Conservation (phyloP, 2,113 vertebrate species). For the Dasyornis broadbenti region DNA sequence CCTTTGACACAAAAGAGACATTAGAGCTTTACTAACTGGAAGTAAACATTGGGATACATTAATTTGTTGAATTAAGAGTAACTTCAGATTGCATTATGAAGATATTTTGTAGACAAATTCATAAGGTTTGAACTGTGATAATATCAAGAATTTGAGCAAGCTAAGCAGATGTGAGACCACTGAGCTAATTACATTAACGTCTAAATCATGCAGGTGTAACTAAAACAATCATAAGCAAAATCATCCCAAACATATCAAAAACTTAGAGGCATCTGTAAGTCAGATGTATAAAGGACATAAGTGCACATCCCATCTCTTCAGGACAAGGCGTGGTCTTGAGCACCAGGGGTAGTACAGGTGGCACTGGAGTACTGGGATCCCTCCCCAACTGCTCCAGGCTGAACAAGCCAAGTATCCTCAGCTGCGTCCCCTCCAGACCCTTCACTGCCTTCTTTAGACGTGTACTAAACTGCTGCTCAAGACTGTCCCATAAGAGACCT, state of each 20-base stretch:
- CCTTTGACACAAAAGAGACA: not conserved
- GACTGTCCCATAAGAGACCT: not conserved
- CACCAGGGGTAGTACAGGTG: not conserved
- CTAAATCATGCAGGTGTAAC: not conserved
- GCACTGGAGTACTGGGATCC: not conserved
- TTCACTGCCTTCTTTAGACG: not conserved
- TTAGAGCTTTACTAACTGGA: not conserved
- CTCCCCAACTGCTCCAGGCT: not conserved
- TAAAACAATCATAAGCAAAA: not conserved
- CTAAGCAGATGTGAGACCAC: not conserved
- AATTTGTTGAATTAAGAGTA: not conserved
- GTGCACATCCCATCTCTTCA: not conserved
- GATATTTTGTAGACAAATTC: not conserved
- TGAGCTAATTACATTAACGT: not conserved
- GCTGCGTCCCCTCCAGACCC: not conserved
- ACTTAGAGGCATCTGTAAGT: not conserved
- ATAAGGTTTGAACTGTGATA: not conserved
- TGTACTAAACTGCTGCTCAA: not conserved
- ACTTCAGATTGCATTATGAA: not conserved
- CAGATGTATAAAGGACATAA: not conserved
- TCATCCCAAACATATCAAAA: not conserved
- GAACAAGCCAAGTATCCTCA: not conserved
- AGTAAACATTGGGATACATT: not conserved
- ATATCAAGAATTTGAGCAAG: not conserved
- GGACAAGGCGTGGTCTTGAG: not conserved